A percentile compares a stretch with the other conserved stretches of the same genome.
Evolutionary conservation across 1,140 invertebrate genomes (phyloP).

Genomic region (Sarcophaga peregrina): DNA sequence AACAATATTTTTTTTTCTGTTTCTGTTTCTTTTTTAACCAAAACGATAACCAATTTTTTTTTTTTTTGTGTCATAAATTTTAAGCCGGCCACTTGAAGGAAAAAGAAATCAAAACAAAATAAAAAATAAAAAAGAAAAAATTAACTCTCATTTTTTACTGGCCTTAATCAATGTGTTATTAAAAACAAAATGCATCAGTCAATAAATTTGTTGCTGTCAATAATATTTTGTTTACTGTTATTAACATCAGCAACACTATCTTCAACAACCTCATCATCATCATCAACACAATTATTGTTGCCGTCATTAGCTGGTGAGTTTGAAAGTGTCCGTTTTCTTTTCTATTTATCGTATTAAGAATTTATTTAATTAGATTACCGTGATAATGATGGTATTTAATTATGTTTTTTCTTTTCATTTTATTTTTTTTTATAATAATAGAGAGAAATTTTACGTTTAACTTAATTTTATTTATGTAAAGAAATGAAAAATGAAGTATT

Average conservation of each 20-base stretch:
- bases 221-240: neutral
- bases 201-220: neutral
- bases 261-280: neutral
- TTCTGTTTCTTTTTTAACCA: neutral
- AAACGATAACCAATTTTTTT: neutral
- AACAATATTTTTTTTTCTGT: neutral
- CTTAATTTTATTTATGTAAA: no score
- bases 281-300: neutral
- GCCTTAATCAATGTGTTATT: slow-evolving; percentile 6
- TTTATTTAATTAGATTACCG: no score
- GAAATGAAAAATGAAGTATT: no score
- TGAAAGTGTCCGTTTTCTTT: neutral
- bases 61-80: neutral
- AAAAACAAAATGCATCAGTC: neutral
- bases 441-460: no score
- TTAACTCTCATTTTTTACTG: slow-evolving; percentile 9
- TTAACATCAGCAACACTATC: neutral
- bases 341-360: no score
- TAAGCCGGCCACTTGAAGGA: neutral
- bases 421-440: no score
- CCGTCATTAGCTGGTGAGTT: neutral
- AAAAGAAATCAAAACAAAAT: neutral
- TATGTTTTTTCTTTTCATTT: no score
- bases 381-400: no score
- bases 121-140: neutral